Evolutionary conservation across 2,888 invertebrate species (phyloP), one percentile per base, ranked within the genome.

Genomic region (Chesias legatella): DNA sequence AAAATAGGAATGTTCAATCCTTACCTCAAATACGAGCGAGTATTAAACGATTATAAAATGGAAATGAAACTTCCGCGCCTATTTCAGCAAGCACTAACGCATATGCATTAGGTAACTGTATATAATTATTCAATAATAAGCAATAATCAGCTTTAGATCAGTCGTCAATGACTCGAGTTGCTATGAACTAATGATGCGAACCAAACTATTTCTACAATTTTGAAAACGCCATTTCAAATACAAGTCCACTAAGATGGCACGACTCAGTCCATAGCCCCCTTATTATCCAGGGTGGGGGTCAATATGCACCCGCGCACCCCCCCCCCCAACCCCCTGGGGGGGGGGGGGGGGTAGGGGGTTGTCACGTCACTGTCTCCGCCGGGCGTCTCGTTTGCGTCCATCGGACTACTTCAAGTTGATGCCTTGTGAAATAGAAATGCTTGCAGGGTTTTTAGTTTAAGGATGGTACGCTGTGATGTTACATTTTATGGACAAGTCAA

Each of bases 321-420:
- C 13, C 13, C 13, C 13, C 13, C n/a, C n/a, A n/a, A n/a, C 51
- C 40, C 45, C 36, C 40, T 17, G 27, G 23, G 46, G 53, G 58
- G 35, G 54, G 60, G 30, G 42, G 21, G 29, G 25, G 42, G 49
- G 55, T 33, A 54, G 63, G 46, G 53, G 63, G 57, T 46, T 59
- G 84, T 86, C 85, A 83, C 85, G 84, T 86, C 86, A 86, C 82
- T 85, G 84, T 85, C 85, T 79, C 74, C 76, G 75, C 66, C 69
- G 67, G 63, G 67, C 78, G 79, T 79, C 81, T 81, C 81, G 84
- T 83, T 82, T 80, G 74, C 76, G 79, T 79, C 78, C 75, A 73
- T 73, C 73, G 70, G 58, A 68, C 69, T 73, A 75, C 73, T 79
- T 71, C 73, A 73, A 73, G 70, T 75, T 78, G 73, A 79, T 75